Evolutionary conservation across 2,888 invertebrate genomes (phyloP), one percentile per base, ranked within the genome.

Genomic region (Carpatolechia fugitivella): DNA sequence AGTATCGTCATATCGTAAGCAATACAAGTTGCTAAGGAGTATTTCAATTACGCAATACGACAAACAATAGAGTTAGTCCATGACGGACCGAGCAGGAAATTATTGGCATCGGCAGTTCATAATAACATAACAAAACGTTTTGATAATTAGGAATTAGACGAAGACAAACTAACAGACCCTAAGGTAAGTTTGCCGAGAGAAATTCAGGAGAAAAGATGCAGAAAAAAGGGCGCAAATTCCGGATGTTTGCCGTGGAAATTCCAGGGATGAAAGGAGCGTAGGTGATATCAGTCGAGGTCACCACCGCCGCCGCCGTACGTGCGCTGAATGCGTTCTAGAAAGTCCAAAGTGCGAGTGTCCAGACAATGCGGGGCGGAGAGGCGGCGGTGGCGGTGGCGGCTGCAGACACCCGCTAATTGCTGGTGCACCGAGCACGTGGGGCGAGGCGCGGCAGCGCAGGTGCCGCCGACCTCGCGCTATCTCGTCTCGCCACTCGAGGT

Each of bases 391-490:
- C 54, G 60, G 41, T 20, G 29, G 58, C 52, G 57, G 54, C 48
- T 20, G 51, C 52, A 38, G 65, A 61, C 68, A 58, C 63, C 64
- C 56, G 72, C 72, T 72, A 72, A 73, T 73, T 65, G 73, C 52
- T 40, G 40, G 52, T 40, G 64, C 64, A 69, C 63, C 71, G 72
- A 74, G 79, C 87, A 86, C 86, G 84, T 85, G 83, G 82, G 75
- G 75, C 70, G 78, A 72, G 24, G 3, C 24, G 76, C 74, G 72
- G 78, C 70, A 66, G 66, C 66, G 73, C 82, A 81, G 86, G 88
- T 87, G 87, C 82, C 85, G 84, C 73, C 85, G 86, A 85, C 86
- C 86, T 89, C 89, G 82, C 85, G 73, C 82, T 85, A 85, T 84
- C 86, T 85, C 80, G 85, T 83, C 84, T 82, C 85, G 83, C 77